phyloP scores from a whole-genome alignment of 1,140 invertebrate species.

The Brachionus rubens region DNA sequence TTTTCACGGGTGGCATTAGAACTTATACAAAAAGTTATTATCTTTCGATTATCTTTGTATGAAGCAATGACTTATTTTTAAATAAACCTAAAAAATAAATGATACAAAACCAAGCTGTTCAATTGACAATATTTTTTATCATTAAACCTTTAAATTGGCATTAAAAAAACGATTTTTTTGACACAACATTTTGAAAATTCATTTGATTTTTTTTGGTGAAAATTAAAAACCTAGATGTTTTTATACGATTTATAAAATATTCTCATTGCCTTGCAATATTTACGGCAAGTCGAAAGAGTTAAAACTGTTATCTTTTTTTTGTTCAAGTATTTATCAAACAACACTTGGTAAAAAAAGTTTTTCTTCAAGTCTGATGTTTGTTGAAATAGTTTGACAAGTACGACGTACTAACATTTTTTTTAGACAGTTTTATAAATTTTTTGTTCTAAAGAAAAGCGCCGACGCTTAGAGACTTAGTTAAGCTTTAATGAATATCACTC shows the following conservation, averaged over 20 bases:
- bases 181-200: no score
- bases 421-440: constrained; percentile 42
- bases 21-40: no score
- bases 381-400: constrained; percentile 39
- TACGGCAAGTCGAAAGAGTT: constrained; percentile 3
- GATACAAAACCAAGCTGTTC: constrained; percentile 13
- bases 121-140: no score
- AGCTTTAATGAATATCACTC: constrained; percentile 34
- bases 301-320: constrained; percentile 31
- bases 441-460: neutral
- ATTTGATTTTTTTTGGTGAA: no score
- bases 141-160: no score
- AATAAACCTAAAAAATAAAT: neutral
- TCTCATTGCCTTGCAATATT: neutral
- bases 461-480: constrained; percentile 39
- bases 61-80: neutral
- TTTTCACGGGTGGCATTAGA: neutral
- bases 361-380: constrained; percentile 42
- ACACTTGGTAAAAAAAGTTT: neutral
- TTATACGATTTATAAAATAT: no score
- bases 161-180: no score
- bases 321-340: constrained; percentile 14
- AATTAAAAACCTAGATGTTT: no score
- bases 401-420: neutral
- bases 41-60: constrained; percentile 5